Evolutionary conservation across 2,113 vertebrate genomes (phyloP), one percentile per base, ranked within the genome.

Genomic region (Trematocara unimaculatum): DNA sequence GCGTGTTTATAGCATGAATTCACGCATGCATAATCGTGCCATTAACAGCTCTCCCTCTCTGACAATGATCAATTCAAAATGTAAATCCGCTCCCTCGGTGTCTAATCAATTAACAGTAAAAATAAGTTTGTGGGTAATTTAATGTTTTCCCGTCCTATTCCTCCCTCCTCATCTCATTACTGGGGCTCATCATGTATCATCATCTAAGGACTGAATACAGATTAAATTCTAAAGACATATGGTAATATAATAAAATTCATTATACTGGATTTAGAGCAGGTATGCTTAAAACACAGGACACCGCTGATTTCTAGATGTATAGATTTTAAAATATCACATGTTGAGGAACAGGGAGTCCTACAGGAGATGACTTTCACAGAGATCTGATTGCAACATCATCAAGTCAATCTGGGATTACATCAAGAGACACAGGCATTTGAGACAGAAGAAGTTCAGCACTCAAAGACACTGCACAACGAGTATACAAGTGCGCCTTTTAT

Each of bases 41-140:
- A 84, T 93, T 93, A 87, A 88, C 70, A 84, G 84, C 88, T 82
- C 81, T 88, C 88, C 87, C 10, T 4, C 15, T 91, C 82, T 89
- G 91, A 94, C 87, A 89, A 91, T 91, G 93, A 90, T 93, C 87
- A 90, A 91, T 94, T 92, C 94, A 77, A 94, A 93, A 92, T 92
- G 91, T 82, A 89, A 93, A 95, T 93, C 85, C 8, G 18, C 83
- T 87, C 53, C 56, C 84, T 14, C 62, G 6, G 47, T 89, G 89
- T 92, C 93, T 83, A 91, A 92, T 91, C 90, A 93, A 89, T 93
- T 92, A 91, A 60, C 29, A 88, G 55, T n/a, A 49, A 87, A 81
- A 91, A 89, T 64, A 90, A 88, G 79, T 88, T 90, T 83, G 54
- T 82, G 51, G 31, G 45, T 81, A 70, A 90, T 91, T 81, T 80